These are phyloP conservation scores for Chionis minor DNA, from an alignment of 2,113 vertebrate genomes.

Conservation along the genomic window DNA sequence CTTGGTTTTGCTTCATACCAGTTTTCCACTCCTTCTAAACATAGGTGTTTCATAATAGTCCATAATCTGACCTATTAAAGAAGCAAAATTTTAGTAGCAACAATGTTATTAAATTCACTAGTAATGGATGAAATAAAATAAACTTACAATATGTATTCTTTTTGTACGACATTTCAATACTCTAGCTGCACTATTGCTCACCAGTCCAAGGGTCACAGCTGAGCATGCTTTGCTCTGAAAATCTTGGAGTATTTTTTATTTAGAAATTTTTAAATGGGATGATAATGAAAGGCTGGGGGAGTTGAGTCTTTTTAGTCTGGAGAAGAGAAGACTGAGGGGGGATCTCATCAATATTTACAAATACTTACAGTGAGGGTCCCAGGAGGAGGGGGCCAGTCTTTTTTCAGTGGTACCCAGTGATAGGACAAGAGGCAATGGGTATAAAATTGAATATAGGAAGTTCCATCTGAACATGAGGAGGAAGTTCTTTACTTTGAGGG, in stretches of 20 bases:
- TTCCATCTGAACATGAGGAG: too few species aligned
- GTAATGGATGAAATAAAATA: not conserved
- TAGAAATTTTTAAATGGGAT: not conserved
- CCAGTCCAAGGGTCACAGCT: not conserved
- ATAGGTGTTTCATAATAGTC: not conserved
- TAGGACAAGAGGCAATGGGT: too few species aligned
- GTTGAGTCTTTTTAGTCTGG: too few species aligned
- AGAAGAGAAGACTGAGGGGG: too few species aligned
- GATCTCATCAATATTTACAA: too few species aligned
- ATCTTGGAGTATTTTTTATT: not conserved
- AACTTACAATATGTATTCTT: not conserved
- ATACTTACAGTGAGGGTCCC: too few species aligned
- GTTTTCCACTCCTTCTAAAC: not conserved
- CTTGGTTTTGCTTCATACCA: not conserved
- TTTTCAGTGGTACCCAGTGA: too few species aligned
- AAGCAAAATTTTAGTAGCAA: not conserved
- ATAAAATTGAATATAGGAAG: too few species aligned
- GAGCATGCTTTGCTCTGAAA: not conserved
- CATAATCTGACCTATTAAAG: not conserved
- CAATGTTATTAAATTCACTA: not conserved
- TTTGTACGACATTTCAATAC: not conserved
- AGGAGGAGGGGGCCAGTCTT: too few species aligned
- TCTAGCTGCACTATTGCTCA: not conserved
- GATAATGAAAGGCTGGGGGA: not conserved
- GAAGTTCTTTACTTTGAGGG: too few species aligned